Conservation (phyloP, 2,888 invertebrate genomes). For the Neoitamus cyanurus region DNA sequence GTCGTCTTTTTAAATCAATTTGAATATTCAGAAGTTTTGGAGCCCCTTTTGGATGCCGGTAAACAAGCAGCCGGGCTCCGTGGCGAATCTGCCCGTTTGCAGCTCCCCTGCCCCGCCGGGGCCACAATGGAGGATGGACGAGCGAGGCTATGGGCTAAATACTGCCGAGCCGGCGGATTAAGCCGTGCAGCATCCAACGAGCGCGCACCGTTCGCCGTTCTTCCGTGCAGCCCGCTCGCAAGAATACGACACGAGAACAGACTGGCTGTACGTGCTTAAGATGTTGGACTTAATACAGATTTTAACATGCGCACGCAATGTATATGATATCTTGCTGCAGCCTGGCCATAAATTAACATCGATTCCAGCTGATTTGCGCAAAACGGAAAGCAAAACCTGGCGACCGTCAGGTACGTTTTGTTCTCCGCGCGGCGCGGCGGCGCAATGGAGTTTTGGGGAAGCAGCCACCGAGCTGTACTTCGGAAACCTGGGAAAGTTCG, state of each 20-base stretch:
- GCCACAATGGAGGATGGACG: background rate
- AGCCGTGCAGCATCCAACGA: constrained; percentile 1
- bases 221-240: constrained; percentile 46
- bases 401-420: constrained; percentile 17
- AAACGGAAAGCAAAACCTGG: constrained; percentile 36
- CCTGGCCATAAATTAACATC: constrained; percentile 52
- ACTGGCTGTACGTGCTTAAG: constrained; percentile 47
- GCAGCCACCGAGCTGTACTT: background rate
- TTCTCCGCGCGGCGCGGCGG: background rate
- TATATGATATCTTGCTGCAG: constrained; percentile 53
- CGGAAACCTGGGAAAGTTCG: background rate
- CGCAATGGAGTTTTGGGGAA: background rate
- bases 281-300: constrained; percentile 49
- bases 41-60: background rate
- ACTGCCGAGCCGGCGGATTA: background rate
- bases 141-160: background rate
- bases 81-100: background rate
- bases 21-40: constrained; percentile 46
- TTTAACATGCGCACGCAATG: constrained; percentile 55
- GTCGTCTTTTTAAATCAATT: constrained; percentile 27
- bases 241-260: background rate
- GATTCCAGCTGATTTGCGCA: constrained; percentile 50
- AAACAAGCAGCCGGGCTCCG: background rate
- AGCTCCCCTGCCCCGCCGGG: background rate
- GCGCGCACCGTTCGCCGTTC: constrained; percentile 41